phyloP scores from a whole-genome alignment of 2,113 vertebrate genomes.

The Xiphophorus maculatus region DNA sequence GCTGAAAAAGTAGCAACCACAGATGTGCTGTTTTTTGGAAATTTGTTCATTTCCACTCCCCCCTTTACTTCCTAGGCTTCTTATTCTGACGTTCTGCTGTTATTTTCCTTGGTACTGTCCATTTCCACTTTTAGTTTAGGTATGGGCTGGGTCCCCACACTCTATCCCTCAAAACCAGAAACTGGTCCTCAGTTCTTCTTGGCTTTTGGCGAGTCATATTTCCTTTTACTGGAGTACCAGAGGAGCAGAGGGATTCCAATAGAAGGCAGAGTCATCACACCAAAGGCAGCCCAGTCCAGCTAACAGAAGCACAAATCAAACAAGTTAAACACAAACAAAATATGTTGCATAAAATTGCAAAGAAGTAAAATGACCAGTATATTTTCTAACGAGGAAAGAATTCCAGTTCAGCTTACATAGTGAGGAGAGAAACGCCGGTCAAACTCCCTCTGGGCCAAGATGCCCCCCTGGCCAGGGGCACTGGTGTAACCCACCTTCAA shows the following conservation, averaged over 20 bases:
- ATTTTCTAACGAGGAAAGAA: not conserved
- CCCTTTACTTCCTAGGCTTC: too few species aligned
- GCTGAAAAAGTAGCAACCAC: not conserved
- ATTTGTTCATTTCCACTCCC: not conserved
- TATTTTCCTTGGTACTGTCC: not conserved
- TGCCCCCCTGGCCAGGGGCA: slow-evolving; percentile 93
- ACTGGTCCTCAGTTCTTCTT: slow-evolving; percentile 89
- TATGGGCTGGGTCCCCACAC: too few species aligned
- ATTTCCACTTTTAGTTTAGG: not conserved
- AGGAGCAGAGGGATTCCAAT: slow-evolving; percentile 95
- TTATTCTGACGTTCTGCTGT: too few species aligned
- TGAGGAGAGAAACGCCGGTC: slow-evolving; percentile 96
- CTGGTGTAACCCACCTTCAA: slow-evolving; percentile 91
- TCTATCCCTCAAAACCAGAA: not conserved
- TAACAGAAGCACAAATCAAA: slow-evolving; percentile 39
- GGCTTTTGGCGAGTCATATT: slow-evolving; percentile 90
- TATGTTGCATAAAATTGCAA: not conserved
- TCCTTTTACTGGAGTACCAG: slow-evolving; percentile 98
- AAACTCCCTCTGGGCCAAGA: slow-evolving; percentile 94
- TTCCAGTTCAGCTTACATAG: slow-evolving; percentile 83
- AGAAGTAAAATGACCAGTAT: too few species aligned
- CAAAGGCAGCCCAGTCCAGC: slow-evolving; percentile 97
- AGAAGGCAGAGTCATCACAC: slow-evolving; percentile 96
- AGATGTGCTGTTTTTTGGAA: not conserved
- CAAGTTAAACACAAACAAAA: not conserved